A percentile compares a stretch with the other conserved stretches of the same genome.
Conservation (phyloP, 2,113 vertebrate species). For the Macquaria australasica region DNA sequence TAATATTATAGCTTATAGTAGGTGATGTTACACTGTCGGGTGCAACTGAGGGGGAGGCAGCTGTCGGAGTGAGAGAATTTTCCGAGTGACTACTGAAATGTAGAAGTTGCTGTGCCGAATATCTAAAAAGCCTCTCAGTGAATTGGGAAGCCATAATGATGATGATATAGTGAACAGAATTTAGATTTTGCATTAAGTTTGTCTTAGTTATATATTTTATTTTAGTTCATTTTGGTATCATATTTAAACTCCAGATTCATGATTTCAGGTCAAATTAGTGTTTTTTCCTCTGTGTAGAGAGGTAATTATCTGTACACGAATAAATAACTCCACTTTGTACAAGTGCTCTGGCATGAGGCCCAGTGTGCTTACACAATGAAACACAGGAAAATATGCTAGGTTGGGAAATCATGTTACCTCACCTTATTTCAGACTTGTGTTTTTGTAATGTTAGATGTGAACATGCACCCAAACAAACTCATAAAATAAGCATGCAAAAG, state of each 20-base stretch:
- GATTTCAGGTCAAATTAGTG: too few species aligned
- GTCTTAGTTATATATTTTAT: too few species aligned
- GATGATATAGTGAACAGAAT: not conserved
- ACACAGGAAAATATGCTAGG: not conserved
- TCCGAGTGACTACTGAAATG: not conserved
- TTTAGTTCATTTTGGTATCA: too few species aligned
- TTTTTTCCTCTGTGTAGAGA: not conserved
- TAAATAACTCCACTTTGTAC: not conserved
- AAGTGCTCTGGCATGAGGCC: not conserved
- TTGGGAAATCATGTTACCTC: not conserved
- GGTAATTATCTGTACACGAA: not conserved
- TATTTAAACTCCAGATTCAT: too few species aligned
- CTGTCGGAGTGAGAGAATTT: not conserved
- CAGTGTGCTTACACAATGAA: not conserved
- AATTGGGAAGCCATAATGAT: not conserved
- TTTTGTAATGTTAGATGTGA: not conserved
- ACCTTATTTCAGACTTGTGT: not conserved
- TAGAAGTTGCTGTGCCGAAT: not conserved
- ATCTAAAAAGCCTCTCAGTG: not conserved
- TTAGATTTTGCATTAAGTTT: too few species aligned
- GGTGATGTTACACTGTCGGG: not conserved
- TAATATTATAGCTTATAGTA: not conserved
- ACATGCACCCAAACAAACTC: conserved; percentile 14
- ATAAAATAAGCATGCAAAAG: conserved; percentile 2
- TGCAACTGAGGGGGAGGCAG: not conserved